Percentiles rank a stretch among this genome's conserved stretches.
Evolutionary conservation across 2,888 invertebrate genomes (phyloP).

Genomic region (Chelonus formosanus): DNA sequence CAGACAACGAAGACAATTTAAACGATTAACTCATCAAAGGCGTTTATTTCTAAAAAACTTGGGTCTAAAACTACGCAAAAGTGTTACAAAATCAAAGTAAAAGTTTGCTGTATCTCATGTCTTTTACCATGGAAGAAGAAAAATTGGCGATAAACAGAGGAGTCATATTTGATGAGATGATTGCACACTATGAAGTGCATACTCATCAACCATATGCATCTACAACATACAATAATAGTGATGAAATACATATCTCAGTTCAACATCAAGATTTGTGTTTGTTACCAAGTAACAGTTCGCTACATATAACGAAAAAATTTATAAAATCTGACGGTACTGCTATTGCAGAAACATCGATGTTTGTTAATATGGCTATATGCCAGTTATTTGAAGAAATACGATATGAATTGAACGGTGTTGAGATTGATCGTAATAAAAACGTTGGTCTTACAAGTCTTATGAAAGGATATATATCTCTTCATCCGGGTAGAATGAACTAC

Average conservation of each 20-base stretch:
- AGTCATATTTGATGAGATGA: conserved; percentile 31
- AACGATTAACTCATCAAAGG: conserved; percentile 23
- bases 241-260: too few relatives aligned
- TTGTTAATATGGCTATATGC: conserved; percentile 39
- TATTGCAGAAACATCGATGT: conserved; percentile 56
- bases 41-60: conserved; percentile 12
- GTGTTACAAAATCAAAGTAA: conserved; percentile 10
- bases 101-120: conserved; percentile 2
- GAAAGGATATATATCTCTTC: too few relatives aligned
- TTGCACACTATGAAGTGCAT: conserved; percentile 34
- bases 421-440: too few relatives aligned
- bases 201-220: conserved; percentile 34
- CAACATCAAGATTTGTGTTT: too few relatives aligned
- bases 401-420: too few relatives aligned
- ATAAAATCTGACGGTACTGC: conserved; percentile 39
- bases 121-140: conserved; percentile 23
- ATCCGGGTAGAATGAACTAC: background rate
- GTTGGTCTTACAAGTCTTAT: too few relatives aligned
- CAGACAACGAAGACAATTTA: conserved; percentile 24
- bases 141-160: conserved; percentile 1
- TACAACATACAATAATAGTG: too few relatives aligned
- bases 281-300: too few relatives aligned
- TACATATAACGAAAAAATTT: too few relatives aligned
- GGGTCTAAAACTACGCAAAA: conserved; percentile 5
- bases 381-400: too few relatives aligned